Conservation (phyloP, 2,888 invertebrate species). For the Watsonalla cultraria region DNA sequence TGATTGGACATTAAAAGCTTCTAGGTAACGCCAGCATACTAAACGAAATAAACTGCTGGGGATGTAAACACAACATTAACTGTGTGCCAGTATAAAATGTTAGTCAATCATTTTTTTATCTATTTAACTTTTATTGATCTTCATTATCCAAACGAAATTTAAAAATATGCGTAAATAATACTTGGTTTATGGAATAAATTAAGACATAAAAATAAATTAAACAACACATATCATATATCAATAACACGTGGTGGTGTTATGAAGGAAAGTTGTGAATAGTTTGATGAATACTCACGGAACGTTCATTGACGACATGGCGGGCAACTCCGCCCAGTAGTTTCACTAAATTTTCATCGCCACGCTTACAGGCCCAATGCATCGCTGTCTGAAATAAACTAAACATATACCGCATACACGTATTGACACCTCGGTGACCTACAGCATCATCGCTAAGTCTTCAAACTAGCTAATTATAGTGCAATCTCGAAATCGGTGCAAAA, state of each 20-base stretch:
- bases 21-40: slow-evolving; percentile 47
- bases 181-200: no score
- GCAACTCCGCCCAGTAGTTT: slow-evolving; percentile 93
- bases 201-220: no score
- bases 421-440: slow-evolving; percentile 2
- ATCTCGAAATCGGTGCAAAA: slow-evolving; percentile 43
- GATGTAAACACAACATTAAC: slow-evolving; percentile 44
- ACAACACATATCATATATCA: no score
- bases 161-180: not conserved
- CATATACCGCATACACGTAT: slow-evolving; percentile 4
- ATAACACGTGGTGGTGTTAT: not conserved
- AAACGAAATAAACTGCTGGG: slow-evolving; percentile 26
- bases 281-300: slow-evolving; percentile 83
- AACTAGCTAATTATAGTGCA: slow-evolving; percentile 29
- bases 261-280: slow-evolving; percentile 3
- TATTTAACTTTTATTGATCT: slow-evolving; percentile 2
- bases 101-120: slow-evolving; percentile 8
- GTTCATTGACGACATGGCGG: slow-evolving; percentile 90
- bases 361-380: slow-evolving; percentile 97
- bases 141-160: not conserved
- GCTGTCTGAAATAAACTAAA: slow-evolving; percentile 86
- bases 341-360: slow-evolving; percentile 93
- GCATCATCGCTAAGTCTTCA: slow-evolving; percentile 8
- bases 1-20: slow-evolving; percentile 58
- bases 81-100: slow-evolving; percentile 16